phyloP scores from a whole-genome alignment of 92 coral and sea anemone genomes.

The Palythoa grandis region DNA sequence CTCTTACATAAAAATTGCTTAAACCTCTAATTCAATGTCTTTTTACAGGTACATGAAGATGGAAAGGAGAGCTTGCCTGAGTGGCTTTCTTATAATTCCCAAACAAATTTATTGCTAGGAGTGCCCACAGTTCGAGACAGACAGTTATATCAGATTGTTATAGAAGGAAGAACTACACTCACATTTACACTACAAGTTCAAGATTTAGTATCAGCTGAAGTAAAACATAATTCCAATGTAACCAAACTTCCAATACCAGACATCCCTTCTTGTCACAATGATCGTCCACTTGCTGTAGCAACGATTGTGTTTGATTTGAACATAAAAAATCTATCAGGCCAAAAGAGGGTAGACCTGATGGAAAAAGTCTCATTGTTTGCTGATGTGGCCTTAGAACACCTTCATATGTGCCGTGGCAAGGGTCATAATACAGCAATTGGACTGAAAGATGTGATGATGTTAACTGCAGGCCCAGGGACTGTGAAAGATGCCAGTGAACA shows the following conservation, averaged over 20 bases:
- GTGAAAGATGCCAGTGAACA: slow-evolving; percentile 85
- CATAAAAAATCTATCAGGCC: slow-evolving; percentile 77
- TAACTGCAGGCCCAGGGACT: slow-evolving; percentile 98
- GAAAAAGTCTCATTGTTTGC: slow-evolving; percentile 78
- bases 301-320: slow-evolving; percentile 90
- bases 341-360: slow-evolving; percentile 70
- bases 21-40: neutral
- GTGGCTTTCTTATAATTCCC: slow-evolving; percentile 85
- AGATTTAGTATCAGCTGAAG: slow-evolving; percentile 66
- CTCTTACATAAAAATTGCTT: neutral
- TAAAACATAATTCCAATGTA: slow-evolving; percentile 50
- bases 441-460: slow-evolving; percentile 85
- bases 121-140: slow-evolving; percentile 91
- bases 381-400: slow-evolving; percentile 59
- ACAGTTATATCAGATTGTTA: slow-evolving; percentile 75
- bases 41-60: slow-evolving; percentile 68
- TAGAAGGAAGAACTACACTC: slow-evolving; percentile 48
- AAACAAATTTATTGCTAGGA: slow-evolving; percentile 69
- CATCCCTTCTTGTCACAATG: slow-evolving; percentile 70
- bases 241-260: slow-evolving; percentile 71
- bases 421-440: slow-evolving; percentile 93
- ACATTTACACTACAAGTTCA: slow-evolving; percentile 73
- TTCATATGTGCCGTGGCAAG: slow-evolving; percentile 89
- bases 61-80: slow-evolving; percentile 82
- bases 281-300: slow-evolving; percentile 87